Evolutionary conservation across 2,113 vertebrate genomes (phyloP).

Genomic region (Aramus guarauna): DNA sequence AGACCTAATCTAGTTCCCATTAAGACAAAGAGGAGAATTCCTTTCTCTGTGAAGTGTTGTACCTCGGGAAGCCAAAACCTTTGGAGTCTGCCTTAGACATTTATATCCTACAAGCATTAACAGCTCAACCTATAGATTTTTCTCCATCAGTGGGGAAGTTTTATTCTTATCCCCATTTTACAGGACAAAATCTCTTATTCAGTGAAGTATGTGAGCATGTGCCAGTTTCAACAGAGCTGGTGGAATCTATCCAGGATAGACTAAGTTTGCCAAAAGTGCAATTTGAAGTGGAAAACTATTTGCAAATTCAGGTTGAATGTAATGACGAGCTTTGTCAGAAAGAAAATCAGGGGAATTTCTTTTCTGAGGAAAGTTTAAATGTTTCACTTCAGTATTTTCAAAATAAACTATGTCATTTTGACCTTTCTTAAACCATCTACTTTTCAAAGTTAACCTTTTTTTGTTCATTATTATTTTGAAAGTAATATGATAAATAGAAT

Average conservation of each 20-base stretch:
- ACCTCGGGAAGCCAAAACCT: background rate
- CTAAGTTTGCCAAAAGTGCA: constrained; percentile 45
- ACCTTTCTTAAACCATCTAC: background rate
- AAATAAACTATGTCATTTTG: background rate
- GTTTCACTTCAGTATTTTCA: constrained; percentile 3
- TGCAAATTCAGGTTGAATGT: constrained; percentile 31
- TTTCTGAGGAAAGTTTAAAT: background rate
- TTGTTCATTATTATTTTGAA: background rate
- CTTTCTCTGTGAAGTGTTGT: background rate
- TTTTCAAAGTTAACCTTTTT: background rate
- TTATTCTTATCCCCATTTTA: constrained; percentile 47
- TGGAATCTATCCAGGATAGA: constrained; percentile 40
- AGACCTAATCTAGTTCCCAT: constrained; percentile 3
- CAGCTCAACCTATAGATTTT: background rate
- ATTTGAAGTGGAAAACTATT: constrained; percentile 54
- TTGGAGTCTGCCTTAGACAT: background rate
- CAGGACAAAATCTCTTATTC: constrained; percentile 46
- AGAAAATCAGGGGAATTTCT: constrained; percentile 16
- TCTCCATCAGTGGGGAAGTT: background rate
- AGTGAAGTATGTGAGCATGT: constrained; percentile 37
- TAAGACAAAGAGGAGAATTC: background rate
- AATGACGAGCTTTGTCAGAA: constrained; percentile 17
- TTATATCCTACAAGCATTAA: background rate
- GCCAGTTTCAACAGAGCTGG: constrained; percentile 59
- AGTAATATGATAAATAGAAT: background rate